Evolutionary conservation across 2,888 invertebrate species (phyloP).

Genomic region (Pseudococcus jackbeardsleyi): DNA sequence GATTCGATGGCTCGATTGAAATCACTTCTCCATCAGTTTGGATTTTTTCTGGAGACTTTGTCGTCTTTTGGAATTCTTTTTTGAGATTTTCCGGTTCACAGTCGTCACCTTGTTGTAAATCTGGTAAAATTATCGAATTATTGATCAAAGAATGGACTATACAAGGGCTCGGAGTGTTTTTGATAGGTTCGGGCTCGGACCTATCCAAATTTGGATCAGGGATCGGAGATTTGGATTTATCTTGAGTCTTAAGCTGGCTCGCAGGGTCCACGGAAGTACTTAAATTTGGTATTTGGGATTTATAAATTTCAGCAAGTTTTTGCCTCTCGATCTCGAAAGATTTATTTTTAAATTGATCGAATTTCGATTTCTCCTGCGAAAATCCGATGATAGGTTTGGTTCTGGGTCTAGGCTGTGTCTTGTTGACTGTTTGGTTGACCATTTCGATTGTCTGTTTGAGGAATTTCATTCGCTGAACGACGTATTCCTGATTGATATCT

Average conservation of each 20-base stretch:
- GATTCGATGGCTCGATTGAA: not conserved
- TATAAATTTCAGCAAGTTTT: not conserved
- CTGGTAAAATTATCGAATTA: not conserved
- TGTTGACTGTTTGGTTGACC: not conserved
- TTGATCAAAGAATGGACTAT: not conserved
- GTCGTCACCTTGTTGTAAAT: not conserved
- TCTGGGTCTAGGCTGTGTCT: not conserved
- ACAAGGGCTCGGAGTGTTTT: not conserved
- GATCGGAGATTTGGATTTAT: not conserved
- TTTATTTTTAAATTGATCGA: constrained; percentile 18
- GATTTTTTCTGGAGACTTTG: not conserved
- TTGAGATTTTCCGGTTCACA: not conserved
- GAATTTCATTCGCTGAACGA: constrained; percentile 40
- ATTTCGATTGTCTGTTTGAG: not conserved
- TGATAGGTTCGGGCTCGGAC: not conserved
- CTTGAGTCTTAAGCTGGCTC: not conserved
- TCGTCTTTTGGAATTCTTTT: not conserved
- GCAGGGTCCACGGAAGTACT: not conserved
- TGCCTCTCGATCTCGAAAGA: constrained; percentile 32
- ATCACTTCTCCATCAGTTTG: not conserved
- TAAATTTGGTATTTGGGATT: not conserved
- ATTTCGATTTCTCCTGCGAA: not conserved
- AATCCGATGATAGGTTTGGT: not conserved
- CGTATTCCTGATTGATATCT: not conserved
- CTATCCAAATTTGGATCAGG: not conserved